These are phyloP conservation scores for Acleris laterana DNA, from an alignment of 2,888 invertebrate genomes.

Conservation along the genomic window DNA sequence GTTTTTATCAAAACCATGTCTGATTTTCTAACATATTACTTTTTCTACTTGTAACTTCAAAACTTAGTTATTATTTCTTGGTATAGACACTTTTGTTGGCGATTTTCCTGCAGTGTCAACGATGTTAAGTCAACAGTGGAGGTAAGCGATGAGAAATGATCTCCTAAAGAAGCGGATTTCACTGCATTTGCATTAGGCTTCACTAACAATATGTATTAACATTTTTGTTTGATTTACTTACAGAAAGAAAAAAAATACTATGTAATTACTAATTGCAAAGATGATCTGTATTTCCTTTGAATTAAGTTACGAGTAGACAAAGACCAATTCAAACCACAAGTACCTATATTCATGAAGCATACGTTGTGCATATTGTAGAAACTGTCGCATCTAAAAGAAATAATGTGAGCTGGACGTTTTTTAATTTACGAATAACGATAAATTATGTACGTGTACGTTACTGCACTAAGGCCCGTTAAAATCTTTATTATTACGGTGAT, in stretches of 20 bases:
- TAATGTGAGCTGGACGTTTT: slow-evolving; percentile 9
- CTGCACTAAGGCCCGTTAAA: slow-evolving; percentile 41
- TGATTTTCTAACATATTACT: too few relatives aligned
- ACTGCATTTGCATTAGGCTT: slow-evolving; percentile 64
- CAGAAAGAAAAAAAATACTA: not conserved
- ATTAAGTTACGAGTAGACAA: too few relatives aligned
- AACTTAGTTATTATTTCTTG: too few relatives aligned
- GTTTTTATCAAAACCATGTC: too few relatives aligned
- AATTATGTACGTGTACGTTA: slow-evolving; percentile 20
- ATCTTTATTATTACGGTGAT: slow-evolving; percentile 56
- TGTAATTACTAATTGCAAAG: too few relatives aligned
- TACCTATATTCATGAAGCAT: too few relatives aligned
- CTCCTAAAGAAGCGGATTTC: slow-evolving; percentile 73
- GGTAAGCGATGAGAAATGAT: slow-evolving; percentile 73
- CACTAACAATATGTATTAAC: slow-evolving; percentile 12
- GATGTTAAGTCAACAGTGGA: slow-evolving; percentile 67
- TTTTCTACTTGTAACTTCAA: too few relatives aligned
- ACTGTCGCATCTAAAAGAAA: not conserved
- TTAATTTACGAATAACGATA: slow-evolving; percentile 26
- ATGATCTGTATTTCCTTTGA: too few relatives aligned
- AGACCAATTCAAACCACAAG: too few relatives aligned
- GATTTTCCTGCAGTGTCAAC: slow-evolving; percentile 52
- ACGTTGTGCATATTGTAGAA: too few relatives aligned
- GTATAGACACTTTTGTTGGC: slow-evolving; percentile 38
- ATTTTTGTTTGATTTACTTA: slow-evolving; percentile 12